phyloP scores from a whole-genome alignment of 2,113 vertebrate genomes.

The Cathartes aura region DNA sequence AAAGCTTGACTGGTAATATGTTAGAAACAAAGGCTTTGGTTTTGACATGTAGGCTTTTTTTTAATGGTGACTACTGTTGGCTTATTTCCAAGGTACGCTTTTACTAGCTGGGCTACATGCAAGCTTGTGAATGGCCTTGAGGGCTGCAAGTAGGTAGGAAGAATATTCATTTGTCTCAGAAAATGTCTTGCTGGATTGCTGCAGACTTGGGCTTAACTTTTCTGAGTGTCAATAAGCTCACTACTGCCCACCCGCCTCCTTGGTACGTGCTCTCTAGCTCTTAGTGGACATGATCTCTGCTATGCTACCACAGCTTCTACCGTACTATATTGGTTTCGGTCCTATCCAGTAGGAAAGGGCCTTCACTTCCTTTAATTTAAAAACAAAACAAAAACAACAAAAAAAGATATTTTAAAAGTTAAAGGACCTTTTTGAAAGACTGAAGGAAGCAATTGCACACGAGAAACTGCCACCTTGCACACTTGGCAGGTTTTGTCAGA shows the following conservation, averaged over 20 bases:
- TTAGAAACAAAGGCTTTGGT: neutral
- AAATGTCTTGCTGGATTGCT: neutral
- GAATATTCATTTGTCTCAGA: neutral
- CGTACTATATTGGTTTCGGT: neutral
- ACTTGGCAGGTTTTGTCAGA: neutral
- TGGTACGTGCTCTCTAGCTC: neutral
- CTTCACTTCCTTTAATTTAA: neutral
- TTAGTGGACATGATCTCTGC: neutral
- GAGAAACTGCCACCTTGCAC: neutral
- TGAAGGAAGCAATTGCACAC: neutral
- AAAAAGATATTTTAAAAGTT: neutral
- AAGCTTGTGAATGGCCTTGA: neutral
- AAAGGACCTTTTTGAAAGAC: neutral
- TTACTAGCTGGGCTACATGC: neutral
- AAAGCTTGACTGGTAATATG: neutral
- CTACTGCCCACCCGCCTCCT: neutral
- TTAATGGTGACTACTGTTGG: neutral
- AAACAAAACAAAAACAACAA: neutral
- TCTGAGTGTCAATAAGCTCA: neutral
- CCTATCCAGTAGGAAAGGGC: neutral
- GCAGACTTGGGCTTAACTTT: neutral
- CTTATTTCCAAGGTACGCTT: neutral
- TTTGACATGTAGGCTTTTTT: neutral
- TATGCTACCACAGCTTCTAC: neutral
- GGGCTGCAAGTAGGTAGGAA: neutral